phyloP scores from a whole-genome alignment of 2,888 invertebrate genomes.

The Metacarcinus magister region DNA sequence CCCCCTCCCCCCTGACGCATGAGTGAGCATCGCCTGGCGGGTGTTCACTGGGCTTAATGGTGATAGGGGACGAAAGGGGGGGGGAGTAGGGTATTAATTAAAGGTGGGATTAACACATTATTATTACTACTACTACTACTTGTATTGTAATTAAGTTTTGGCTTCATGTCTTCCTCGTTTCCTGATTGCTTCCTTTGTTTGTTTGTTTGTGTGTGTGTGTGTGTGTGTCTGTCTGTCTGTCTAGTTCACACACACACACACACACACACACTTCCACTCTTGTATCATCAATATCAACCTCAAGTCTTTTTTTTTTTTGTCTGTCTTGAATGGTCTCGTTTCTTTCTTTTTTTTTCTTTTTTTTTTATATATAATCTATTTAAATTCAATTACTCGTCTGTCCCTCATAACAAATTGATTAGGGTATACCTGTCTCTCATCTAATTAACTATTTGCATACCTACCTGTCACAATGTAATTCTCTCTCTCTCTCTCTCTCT shows the following conservation, averaged over 20 bases:
- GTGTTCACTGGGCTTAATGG: not conserved
- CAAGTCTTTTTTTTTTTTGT: not conserved
- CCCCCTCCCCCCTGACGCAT: too few species aligned
- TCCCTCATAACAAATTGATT: conserved; percentile 26
- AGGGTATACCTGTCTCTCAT: not conserved
- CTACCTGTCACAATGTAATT: not conserved
- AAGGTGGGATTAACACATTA: not conserved
- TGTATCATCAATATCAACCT: too few species aligned
- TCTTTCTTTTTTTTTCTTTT: too few species aligned
- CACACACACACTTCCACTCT: too few species aligned
- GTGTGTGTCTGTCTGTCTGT: too few species aligned
- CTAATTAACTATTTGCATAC: not conserved
- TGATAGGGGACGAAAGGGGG: not conserved
- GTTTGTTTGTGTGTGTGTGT: too few species aligned
- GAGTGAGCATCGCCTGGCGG: not conserved
- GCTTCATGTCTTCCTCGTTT: not conserved
- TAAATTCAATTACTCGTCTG: not conserved
- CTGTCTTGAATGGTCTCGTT: not conserved
- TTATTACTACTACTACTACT: not conserved
- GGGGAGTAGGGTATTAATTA: not conserved
- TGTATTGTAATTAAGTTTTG: not conserved
- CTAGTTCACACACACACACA: too few species aligned
- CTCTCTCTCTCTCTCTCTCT: conserved; percentile 1
- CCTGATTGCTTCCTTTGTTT: not conserved
- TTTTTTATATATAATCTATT: too few species aligned